A percentile compares a stretch with the other conserved stretches of the same genome.
Evolutionary conservation across 1,140 invertebrate genomes (phyloP).

Genomic region (Drosophila repletoides): DNA sequence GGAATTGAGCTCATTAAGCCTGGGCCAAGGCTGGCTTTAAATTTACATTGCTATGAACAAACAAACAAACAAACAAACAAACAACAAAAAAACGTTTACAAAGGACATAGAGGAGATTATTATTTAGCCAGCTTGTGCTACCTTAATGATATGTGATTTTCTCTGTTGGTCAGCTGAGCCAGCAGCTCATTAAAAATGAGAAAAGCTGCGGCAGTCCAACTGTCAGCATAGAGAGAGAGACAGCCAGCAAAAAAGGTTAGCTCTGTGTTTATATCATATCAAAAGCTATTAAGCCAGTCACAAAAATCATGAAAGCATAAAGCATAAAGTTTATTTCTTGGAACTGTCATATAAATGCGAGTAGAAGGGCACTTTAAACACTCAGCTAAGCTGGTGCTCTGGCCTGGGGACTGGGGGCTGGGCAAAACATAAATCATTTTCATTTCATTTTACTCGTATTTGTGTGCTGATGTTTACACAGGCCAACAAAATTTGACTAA

Average conservation of each 20-base stretch:
- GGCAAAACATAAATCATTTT: constrained; percentile 38
- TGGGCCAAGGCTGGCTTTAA: background rate
- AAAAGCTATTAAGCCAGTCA: background rate
- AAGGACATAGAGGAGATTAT: background rate
- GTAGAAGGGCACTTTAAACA: background rate
- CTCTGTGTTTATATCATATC: too few species aligned
- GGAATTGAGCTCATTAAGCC: constrained; percentile 17
- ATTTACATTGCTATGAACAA: too few species aligned
- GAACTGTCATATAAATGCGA: background rate
- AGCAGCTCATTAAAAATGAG: constrained; percentile 9
- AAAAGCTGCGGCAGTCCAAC: background rate
- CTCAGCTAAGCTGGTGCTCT: background rate
- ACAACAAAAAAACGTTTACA: background rate
- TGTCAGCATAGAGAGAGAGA: background rate
- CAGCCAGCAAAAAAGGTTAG: background rate
- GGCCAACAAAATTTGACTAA: constrained; percentile 47
- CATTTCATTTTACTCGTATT: constrained; percentile 1
- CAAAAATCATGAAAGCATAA: constrained; percentile 52
- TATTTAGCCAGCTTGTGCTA: background rate
- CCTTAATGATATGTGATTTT: constrained; percentile 37
- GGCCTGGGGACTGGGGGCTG: background rate
- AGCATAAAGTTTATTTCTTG: constrained; percentile 20
- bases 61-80: too few species aligned
- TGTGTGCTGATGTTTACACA: background rate
- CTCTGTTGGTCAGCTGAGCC: constrained; percentile 35